Evolutionary conservation across 2,888 invertebrate species (phyloP).

Genomic region (Pristionchus mayeri): DNA sequence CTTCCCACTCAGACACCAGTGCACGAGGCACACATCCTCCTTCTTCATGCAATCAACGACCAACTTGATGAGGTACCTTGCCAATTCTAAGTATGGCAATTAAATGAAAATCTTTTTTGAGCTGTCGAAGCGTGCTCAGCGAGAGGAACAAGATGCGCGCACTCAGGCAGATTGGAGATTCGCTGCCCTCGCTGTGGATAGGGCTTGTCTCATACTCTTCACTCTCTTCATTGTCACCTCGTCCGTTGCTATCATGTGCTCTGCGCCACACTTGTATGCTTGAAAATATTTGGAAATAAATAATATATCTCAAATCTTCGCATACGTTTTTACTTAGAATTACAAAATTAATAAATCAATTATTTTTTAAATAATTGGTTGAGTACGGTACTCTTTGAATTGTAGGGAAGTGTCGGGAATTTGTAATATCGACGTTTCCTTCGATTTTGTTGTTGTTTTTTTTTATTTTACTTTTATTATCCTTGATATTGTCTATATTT

Average conservation of each 20-base stretch:
- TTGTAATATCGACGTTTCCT: not conserved
- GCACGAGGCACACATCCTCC: constrained; percentile 67
- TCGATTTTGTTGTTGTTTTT: not conserved
- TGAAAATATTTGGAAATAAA: too few species aligned
- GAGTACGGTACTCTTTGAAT: not conserved
- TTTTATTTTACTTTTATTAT: not conserved
- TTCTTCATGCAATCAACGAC: constrained; percentile 65
- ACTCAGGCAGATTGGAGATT: constrained; percentile 69
- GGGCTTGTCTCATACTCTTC: constrained; percentile 68
- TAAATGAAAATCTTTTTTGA: constrained; percentile 41
- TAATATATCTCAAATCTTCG: too few species aligned
- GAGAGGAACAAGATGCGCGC: constrained; percentile 64
- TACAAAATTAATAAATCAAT: not conserved
- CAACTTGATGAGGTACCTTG: constrained; percentile 62
- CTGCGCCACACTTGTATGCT: constrained; percentile 67
- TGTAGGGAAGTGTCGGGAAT: not conserved
- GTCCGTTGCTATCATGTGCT: constrained; percentile 65
- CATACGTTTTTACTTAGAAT: too few species aligned
- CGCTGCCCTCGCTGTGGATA: constrained; percentile 66
- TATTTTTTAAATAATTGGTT: not conserved
- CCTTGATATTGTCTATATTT: not conserved
- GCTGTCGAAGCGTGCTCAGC: constrained; percentile 60
- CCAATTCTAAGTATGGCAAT: too few species aligned
- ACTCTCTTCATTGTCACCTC: constrained; percentile 64
- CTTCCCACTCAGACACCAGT: constrained; percentile 64